Base-by-base conservation (phyloP, 1,140 invertebrate species). In the Drosophila fuyamai region DNA sequence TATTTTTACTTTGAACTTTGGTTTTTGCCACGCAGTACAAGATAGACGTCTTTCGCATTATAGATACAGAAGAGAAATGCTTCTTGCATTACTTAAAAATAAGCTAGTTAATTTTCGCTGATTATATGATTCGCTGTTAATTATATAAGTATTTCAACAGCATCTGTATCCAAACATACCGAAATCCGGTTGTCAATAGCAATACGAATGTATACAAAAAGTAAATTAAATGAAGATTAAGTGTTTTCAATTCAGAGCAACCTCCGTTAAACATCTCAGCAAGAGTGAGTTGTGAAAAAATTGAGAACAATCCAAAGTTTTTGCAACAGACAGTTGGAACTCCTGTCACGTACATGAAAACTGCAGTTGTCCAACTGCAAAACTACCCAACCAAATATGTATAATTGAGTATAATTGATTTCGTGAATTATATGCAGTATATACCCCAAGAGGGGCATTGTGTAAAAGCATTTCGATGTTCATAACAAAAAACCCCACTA, bases 321-420 rank as follows among this genome's bases (percentile, higher is more conserved):
- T 41, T 18, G 9, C 14, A 38, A 36, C 50, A 43, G 46, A 44
- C 41, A 70, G 41, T 67, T 65, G 29, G 29, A 48, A 58, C 54
- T 59, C 58, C 47, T 75, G 58, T 68, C 79, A 76, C 76, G 76
- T 79, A 50, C 58, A 48, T 14, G 23, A 60, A 47, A 47, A 55
- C 27, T 74, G 62, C 50, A 78, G 48, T 47, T 41, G 68, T 36
- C 50, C 47, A 75, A 65, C 72, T 58, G 53, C 48, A 38, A 66
- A 65, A 58, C 54, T 46, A 46, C 46, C 38, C 46, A 38, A 47
- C 16, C 32, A 62, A 81, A 83, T 65, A 73, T 66, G 55, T 85
- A 85, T 81, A 84, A 85, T 84, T 77, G 36, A 61, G 55, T 58
- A 85, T 78, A 86, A 85, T 85, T 86, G 74, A 85, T 81, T 75